phyloP scores from a whole-genome alignment of 2,797 vertebrate species.

The Columba guinea region DNA sequence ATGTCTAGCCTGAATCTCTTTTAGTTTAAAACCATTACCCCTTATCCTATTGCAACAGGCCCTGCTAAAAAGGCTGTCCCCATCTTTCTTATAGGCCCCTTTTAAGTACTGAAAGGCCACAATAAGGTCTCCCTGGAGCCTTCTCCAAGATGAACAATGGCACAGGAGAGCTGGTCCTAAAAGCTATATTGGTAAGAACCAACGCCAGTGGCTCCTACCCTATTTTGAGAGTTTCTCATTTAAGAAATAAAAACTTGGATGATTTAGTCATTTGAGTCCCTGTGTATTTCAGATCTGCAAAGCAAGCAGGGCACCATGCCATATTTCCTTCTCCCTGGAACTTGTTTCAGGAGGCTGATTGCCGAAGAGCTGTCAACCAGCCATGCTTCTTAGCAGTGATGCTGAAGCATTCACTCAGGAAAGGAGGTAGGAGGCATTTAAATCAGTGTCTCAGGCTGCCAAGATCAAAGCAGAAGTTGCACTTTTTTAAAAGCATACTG shows the following conservation, averaged over 20 bases:
- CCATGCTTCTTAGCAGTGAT: slow-evolving; percentile 30
- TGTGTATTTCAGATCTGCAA: slow-evolving; percentile 48
- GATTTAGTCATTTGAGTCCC: slow-evolving; percentile 6
- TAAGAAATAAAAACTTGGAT: neutral
- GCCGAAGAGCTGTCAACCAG: slow-evolving; percentile 52
- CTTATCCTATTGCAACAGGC: too few relatives aligned
- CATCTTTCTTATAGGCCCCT: too few relatives aligned
- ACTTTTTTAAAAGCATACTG: slow-evolving; percentile 18
- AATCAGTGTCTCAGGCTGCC: slow-evolving; percentile 46
- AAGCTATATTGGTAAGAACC: neutral
- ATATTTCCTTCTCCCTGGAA: slow-evolving; percentile 31
- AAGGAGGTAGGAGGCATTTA: slow-evolving; percentile 60
- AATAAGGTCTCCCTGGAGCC: too few relatives aligned
- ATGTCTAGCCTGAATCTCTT: too few relatives aligned
- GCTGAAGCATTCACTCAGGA: slow-evolving; percentile 50
- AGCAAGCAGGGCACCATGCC: slow-evolving; percentile 51
- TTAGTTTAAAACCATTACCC: too few relatives aligned
- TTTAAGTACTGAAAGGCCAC: too few relatives aligned
- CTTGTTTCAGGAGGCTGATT: slow-evolving; percentile 61
- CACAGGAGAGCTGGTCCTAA: neutral
- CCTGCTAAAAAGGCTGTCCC: too few relatives aligned
- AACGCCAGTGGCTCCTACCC: neutral
- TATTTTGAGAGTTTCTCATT: slow-evolving; percentile 31
- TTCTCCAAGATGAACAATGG: too few relatives aligned
- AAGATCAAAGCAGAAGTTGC: slow-evolving; percentile 38